Percentiles rank a stretch among this genome's conserved stretches.
Conservation (phyloP, 2,113 vertebrate species). For the Dipodomys spectabilis region DNA sequence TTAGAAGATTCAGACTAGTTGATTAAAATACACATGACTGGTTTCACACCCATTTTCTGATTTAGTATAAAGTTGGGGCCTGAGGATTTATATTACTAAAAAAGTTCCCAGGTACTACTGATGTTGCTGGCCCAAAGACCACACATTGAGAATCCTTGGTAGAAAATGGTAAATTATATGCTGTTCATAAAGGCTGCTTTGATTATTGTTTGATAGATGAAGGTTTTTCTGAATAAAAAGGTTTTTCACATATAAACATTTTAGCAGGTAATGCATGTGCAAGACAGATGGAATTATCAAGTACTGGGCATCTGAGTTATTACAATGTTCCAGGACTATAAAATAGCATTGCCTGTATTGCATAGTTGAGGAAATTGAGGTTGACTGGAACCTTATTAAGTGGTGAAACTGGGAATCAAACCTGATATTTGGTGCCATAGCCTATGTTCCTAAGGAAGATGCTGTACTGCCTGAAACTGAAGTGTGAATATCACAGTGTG, state of each 20-base stretch:
- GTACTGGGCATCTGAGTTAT: neutral
- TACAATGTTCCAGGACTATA: neutral
- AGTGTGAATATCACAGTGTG: neutral
- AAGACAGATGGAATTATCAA: neutral
- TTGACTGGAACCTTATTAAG: neutral
- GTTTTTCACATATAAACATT: neutral
- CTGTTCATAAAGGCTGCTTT: neutral
- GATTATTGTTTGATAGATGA: neutral
- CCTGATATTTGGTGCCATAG: neutral
- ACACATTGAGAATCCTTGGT: neutral
- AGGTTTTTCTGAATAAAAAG: neutral
- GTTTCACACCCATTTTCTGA: neutral
- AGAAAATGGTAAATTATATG: neutral
- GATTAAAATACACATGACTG: neutral
- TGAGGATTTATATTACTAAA: neutral
- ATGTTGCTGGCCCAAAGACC: neutral
- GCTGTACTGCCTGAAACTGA: neutral
- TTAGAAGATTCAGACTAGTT: neutral
- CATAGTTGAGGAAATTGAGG: neutral
- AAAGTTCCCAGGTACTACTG: neutral
- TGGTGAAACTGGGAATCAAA: neutral
- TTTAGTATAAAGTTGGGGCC: neutral
- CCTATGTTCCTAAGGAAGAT: neutral
- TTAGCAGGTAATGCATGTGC: neutral
- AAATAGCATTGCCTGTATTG: neutral